A percentile compares a stretch with the other conserved stretches of the same genome.
phyloP scores from a whole-genome alignment of 2,113 vertebrate genomes.

The Erythrolamprus reginae region DNA sequence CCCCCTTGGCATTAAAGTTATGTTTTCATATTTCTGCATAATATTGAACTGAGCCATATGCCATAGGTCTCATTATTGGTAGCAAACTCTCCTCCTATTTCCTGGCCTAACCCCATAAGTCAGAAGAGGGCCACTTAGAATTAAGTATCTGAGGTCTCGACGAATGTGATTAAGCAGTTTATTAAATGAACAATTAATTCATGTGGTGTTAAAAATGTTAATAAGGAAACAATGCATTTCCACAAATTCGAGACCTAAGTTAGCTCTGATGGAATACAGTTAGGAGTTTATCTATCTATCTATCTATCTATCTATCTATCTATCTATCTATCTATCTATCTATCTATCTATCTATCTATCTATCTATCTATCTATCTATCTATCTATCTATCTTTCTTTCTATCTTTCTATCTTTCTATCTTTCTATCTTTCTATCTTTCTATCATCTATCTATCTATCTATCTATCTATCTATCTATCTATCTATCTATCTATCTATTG shows the following conservation, averaged over 20 bases:
- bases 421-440: too few species aligned
- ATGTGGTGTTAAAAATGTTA: background rate
- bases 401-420: too few species aligned
- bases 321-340: too few species aligned
- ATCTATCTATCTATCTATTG: too few species aligned
- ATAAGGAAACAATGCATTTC: background rate
- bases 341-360: too few species aligned
- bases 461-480: too few species aligned
- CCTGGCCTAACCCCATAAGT: background rate
- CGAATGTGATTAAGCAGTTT: background rate
- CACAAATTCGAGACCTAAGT: background rate
- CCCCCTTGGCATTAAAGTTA: slow-evolving; percentile 52
- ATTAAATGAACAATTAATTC: background rate
- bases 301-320: too few species aligned
- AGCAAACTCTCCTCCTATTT: too few species aligned
- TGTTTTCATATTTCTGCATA: slow-evolving; percentile 49
- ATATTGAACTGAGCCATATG: slow-evolving; percentile 30
- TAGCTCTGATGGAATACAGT: background rate
- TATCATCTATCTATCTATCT: too few species aligned
- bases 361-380: too few species aligned
- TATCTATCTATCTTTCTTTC: too few species aligned
- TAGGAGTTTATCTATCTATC: too few species aligned
- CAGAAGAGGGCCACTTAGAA: background rate
- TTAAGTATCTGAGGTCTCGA: background rate
- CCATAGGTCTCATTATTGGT: slow-evolving; percentile 7